phyloP scores from a whole-genome alignment of 2,113 vertebrate genomes.

The Clarias batrachus region DNA sequence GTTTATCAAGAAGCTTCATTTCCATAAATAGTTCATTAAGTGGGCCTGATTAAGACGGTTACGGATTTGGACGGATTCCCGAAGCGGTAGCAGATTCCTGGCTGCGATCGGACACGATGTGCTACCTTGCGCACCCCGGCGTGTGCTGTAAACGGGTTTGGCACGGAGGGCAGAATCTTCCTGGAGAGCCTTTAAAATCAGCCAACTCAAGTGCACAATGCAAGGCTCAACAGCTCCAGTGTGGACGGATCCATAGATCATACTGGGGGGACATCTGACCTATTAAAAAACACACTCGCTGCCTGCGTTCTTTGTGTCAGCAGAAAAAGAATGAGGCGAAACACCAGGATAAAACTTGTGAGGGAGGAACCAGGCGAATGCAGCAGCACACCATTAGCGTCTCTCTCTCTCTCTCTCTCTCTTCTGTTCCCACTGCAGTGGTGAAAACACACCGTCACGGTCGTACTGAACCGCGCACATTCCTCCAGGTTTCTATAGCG shows the following conservation, averaged over 20 bases:
- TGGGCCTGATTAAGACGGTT: not conserved
- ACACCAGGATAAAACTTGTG: not conserved
- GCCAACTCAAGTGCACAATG: constrained; percentile 67
- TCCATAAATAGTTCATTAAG: not conserved
- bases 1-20: not conserved
- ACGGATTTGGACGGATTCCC: not conserved
- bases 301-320: constrained; percentile 66
- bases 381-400: constrained; percentile 59
- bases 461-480: not conserved
- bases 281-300: constrained; percentile 60
- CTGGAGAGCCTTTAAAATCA: constrained; percentile 19
- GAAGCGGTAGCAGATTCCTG: not conserved
- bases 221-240: constrained; percentile 68
- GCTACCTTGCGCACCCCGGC: not conserved
- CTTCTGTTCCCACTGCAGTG: not conserved
- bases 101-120: not conserved
- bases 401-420: not conserved
- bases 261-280: constrained; percentile 72
- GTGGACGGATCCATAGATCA: constrained; percentile 71
- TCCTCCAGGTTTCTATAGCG: not conserved
- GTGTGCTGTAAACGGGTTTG: not conserved
- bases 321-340: constrained; percentile 59
- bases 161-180: constrained; percentile 27
- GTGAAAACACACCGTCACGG: not conserved
- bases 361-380: constrained; percentile 17